Evolutionary conservation across 2,797 vertebrate species (phyloP), one percentile per base, ranked within the genome.

Genomic region (Crocodylus rhombifer): DNA sequence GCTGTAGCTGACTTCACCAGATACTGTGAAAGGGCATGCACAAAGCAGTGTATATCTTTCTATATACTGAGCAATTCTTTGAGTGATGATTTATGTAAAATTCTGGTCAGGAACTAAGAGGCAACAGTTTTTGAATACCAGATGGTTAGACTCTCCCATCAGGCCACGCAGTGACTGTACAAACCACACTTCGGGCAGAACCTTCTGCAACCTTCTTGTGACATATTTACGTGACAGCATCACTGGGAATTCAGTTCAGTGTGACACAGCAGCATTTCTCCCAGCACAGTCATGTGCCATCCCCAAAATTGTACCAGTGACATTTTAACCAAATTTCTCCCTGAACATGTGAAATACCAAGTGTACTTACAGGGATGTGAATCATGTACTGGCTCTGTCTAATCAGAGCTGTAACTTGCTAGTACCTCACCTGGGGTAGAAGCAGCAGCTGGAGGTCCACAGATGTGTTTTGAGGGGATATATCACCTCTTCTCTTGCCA

Each of bases 241-340:
- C 90, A 30, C 56, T 69, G 64, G 16, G 78, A 21, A 4, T 69
- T 60, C 84, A 78, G 61, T 30, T 80, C 86, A 13, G 7, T 3
- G 2, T 8, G 77, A 62, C 13, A n/a, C 14, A 13, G 23, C 36
- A 30, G 33, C 30, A 14, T 60, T 79, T 88, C 60, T 28, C 67
- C 85, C 36, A 62, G 56, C 89, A 77, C 2, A 2, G 65, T 17
- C 60, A 26, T 15, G 57, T 3, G 4, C 74, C 69, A 84, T 51
- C 56, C 80, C 18, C 20, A 57, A 76, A 11, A 77, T 42, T 17
- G 4, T 0, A 9, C 9, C 55, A 16, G 2, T n/a, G 15, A 0
- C 0, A 11, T 36, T 87, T 92, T 56, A 36, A 67, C 63, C 6
- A n/a, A 13, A 25, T 62, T 74, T 62, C 58, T 73, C 75, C 73